Percentiles rank a stretch among this genome's conserved stretches.
phyloP scores from a whole-genome alignment of 2,113 vertebrate species.

The Solenodon paradoxus region DNA sequence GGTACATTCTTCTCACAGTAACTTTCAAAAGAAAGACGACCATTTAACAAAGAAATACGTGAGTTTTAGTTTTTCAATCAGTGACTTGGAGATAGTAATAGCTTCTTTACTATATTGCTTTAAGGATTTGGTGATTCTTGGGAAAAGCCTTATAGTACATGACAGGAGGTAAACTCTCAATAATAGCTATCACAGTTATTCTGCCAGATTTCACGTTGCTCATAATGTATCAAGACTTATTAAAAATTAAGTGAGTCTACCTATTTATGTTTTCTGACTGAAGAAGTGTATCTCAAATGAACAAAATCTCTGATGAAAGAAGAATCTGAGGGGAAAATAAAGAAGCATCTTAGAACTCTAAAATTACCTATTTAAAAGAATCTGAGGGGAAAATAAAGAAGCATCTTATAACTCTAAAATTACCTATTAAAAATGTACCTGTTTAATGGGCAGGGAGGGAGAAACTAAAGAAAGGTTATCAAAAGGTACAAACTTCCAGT shows the following conservation, averaged over 20 bases:
- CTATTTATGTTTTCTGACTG: neutral
- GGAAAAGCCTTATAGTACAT: neutral
- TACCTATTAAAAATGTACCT: neutral
- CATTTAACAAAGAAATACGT: neutral
- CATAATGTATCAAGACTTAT: neutral
- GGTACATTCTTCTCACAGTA: too few relatives aligned
- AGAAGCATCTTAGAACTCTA: neutral
- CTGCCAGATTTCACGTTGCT: neutral
- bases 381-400: neutral
- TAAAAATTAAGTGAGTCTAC: neutral
- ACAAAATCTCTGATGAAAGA: neutral
- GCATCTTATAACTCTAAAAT: neutral
- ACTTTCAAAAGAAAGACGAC: accelerated
- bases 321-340: neutral
- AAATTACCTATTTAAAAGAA: neutral
- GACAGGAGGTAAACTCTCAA: neutral
- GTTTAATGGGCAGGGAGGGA: too few relatives aligned
- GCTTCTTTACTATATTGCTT: neutral
- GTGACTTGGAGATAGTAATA: neutral
- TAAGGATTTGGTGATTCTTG: neutral
- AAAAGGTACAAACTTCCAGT: neutral
- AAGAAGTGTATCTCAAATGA: neutral
- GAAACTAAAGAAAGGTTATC: neutral
- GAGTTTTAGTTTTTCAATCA: neutral
- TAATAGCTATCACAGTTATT: neutral